Evolutionary conservation across 2,113 vertebrate species (phyloP), one percentile per base, ranked within the genome.

Genomic region (Solea solea): DNA sequence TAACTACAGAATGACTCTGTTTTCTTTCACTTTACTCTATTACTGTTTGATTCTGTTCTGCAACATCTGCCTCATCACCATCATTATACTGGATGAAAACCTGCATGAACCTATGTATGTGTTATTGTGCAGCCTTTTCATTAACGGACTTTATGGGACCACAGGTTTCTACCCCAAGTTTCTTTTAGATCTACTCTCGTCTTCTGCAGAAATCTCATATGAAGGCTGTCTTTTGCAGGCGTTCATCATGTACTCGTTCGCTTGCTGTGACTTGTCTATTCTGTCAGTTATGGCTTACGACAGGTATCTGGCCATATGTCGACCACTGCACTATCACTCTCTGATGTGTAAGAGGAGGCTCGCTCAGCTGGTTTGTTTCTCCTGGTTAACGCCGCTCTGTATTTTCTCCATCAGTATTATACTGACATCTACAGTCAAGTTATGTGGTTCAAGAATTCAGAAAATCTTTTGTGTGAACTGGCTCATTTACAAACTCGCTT

Each of bases 61-160:
- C 1, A 87, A 85, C 10, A 42, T 70, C 9, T 60, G 76, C 45
- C 13, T 87, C 0, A 14, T 85, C 11, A 3, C 60, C 9, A 48
- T 85, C 8, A 78, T 87, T 11, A 44, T 78, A 9, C 15, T 58
- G 0, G 76, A 87, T 67, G 53, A 74, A 53, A 78, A 69, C 71
- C 8, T 87, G 1, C 85, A 85, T 68, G 82, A 87, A 41, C 86
- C 86, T 4, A 85, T 87, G 82, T 85, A 87, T 34, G 67, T 85
- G 25, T 69, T 87, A 1, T 39, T 85, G 39, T 73, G 76, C 1
- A 77, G 42, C 5, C 60, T 83, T 12, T 85, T 71, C 34, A 48
- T 87, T 2, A 87, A 82, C 72, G 70, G 27, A 14, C 8, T 87
- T 63, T 85, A 85, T 50, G 82, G 85, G 0, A 61, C 79, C 1